Percentiles rank a stretch among this genome's conserved stretches.
Evolutionary conservation across 2,113 vertebrate genomes (phyloP).

Genomic region (Rafetus swinhoei): DNA sequence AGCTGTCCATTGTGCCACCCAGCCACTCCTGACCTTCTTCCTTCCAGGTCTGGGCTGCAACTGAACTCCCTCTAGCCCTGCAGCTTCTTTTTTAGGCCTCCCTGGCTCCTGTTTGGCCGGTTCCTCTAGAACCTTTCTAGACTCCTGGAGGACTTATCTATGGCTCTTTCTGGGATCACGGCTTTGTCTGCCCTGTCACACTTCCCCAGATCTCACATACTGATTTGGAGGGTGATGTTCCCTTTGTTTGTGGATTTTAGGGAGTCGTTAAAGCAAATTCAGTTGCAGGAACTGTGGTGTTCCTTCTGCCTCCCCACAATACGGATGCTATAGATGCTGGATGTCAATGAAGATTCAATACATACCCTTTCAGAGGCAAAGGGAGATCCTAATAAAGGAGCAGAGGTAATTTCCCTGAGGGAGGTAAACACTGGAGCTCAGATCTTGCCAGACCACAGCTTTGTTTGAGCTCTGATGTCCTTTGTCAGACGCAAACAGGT

Average conservation of each 20-base stretch:
- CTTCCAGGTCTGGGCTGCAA: too few species aligned
- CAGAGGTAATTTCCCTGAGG: neutral
- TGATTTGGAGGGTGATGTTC: neutral
- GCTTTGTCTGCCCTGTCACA: too few species aligned
- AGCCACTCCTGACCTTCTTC: too few species aligned
- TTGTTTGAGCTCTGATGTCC: fast-evolving
- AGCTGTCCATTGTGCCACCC: too few species aligned
- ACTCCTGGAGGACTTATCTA: too few species aligned
- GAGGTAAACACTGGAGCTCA: neutral
- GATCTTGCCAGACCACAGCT: neutral
- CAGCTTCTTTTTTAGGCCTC: too few species aligned
- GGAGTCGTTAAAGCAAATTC: neutral
- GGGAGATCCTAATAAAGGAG: neutral
- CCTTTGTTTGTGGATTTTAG: neutral
- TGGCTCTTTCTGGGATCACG: too few species aligned
- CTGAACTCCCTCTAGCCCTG: too few species aligned
- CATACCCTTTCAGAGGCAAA: neutral
- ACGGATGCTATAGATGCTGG: neutral
- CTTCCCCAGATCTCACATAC: neutral
- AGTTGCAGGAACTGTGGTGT: neutral
- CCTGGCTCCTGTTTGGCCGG: too few species aligned
- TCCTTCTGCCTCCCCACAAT: neutral
- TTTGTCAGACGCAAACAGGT: neutral
- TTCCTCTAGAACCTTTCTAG: too few species aligned
- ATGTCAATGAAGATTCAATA: neutral